Base-by-base conservation (phyloP, 1,140 invertebrate genomes). In the Ctenoplectra terminalis region DNA sequence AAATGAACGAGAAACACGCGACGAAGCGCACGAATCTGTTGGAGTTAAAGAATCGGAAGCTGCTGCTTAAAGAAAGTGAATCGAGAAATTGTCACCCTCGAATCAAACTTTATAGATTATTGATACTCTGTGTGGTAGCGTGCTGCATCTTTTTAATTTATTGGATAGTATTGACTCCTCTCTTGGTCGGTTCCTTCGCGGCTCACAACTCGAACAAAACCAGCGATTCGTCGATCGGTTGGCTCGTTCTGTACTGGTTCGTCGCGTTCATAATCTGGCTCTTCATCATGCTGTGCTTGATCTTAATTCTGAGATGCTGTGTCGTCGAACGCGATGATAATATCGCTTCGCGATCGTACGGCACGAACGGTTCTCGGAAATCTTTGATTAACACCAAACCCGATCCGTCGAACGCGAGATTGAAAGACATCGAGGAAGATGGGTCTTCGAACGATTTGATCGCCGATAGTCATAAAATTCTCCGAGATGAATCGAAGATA, bases 111-210 rank as follows among this genome's bases (percentile, higher is more conserved):
- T 43, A 31, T 29, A 63, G 20, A 52, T 8, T 66, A 9, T 6
- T 23, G 6, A 46, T 69, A 61, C 85, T 91, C 52, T 88, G 84
- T 13, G 40, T 87, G 46, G 52, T 90, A 50, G 69, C 74, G 26
- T 76, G 89, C 15, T 67, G 90, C 8, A 83, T 93, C 17, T 94
- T 93, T 67, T 69, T 92, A n/a, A 8, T 90, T 26, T 93, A 92
- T 76, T 94, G 94, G 94, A 87, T 94, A 29, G 54, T 93, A 40
- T 31, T 93, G 3, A 89, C 90, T 75, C 94, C 93, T 4, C 60
- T 93, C 80, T 48, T 89, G 64, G 71, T 71, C 74, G 7, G 17
- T 84, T 13, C 71, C 89, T 8, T 90, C 40, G 69, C 64, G n/a
- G 63, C 9, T 31, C 1, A 64, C 8, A 11, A 46, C 26, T 29